Conservation (phyloP, 2,888 invertebrate species). For the Arrhopalites spinosus region DNA sequence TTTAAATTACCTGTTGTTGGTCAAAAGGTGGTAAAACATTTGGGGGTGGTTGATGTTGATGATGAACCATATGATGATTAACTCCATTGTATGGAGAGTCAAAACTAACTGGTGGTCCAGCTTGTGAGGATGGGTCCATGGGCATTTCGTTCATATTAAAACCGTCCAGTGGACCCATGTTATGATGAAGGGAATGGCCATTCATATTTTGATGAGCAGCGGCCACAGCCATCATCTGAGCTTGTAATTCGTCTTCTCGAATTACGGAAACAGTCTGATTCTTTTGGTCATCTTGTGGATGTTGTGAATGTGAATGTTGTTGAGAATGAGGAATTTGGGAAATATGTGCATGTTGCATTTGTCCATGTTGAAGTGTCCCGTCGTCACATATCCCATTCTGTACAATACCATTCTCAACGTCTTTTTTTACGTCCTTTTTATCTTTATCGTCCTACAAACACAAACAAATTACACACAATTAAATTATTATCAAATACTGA, state of each 20-base stretch:
- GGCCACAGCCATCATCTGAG: constrained; percentile 53
- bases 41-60: constrained; percentile 49
- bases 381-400: constrained; percentile 77
- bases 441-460: constrained; percentile 55
- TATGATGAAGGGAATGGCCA: constrained; percentile 47
- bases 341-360: constrained; percentile 44
- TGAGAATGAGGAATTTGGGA: constrained; percentile 49
- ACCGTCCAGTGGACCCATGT: constrained; percentile 47
- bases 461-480: constrained; percentile 6
- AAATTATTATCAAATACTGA: too few species aligned
- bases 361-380: constrained; percentile 56
- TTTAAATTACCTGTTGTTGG: constrained; percentile 55
- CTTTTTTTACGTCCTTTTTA: constrained; percentile 57
- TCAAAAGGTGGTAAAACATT: constrained; percentile 53
- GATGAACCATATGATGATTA: constrained; percentile 53
- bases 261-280: constrained; percentile 57
- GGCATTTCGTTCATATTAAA: constrained; percentile 51
- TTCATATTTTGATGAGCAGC: constrained; percentile 37
- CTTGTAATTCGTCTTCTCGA: constrained; percentile 58
- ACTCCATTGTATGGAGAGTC: constrained; percentile 49
- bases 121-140: constrained; percentile 45
- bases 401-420: constrained; percentile 64
- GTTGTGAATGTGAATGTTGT: constrained; percentile 60
- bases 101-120: constrained; percentile 45
- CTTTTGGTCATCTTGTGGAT: constrained; percentile 57